phyloP scores from a whole-genome alignment of 2,888 invertebrate species.

The Eledona agricola region DNA sequence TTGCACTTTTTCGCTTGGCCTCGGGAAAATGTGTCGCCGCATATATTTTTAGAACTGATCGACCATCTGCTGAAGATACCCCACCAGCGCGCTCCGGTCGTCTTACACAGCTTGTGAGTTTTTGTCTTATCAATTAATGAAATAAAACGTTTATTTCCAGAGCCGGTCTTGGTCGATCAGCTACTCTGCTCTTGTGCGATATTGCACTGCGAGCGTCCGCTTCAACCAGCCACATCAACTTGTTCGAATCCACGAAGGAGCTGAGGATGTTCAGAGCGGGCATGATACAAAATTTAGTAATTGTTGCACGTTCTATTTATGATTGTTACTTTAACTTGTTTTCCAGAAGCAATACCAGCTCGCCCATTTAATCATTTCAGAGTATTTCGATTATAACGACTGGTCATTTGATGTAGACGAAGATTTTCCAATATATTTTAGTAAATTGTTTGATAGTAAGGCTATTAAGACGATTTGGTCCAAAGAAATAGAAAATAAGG shows the following conservation, averaged over 20 bases:
- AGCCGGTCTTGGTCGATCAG: conserved; percentile 16
- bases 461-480: conserved; percentile 8
- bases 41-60: conserved; percentile 8
- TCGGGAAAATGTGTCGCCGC: background rate
- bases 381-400: background rate
- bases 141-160: conserved; percentile 9
- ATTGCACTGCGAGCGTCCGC: conserved; percentile 12
- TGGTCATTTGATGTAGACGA: conserved; percentile 3
- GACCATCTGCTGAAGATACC: conserved; percentile 6
- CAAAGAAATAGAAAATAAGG: conserved; percentile 5
- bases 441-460: conserved; percentile 10
- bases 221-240: conserved; percentile 1
- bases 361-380: conserved; percentile 14
- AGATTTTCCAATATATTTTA: conserved; percentile 3
- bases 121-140: background rate
- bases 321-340: too few relatives aligned
- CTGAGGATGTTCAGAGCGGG: conserved; percentile 2
- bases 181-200: conserved; percentile 9
- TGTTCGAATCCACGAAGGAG: conserved; percentile 2
- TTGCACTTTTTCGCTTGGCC: conserved; percentile 15
- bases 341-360: conserved; percentile 12
- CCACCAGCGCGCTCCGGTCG: conserved; percentile 2
- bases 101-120: conserved; percentile 11
- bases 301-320: too few relatives aligned
- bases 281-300: conserved; percentile 5